These are phyloP conservation scores for Aethina tumida DNA, from an alignment of 1,140 invertebrate genomes.

Conservation along the genomic window DNA sequence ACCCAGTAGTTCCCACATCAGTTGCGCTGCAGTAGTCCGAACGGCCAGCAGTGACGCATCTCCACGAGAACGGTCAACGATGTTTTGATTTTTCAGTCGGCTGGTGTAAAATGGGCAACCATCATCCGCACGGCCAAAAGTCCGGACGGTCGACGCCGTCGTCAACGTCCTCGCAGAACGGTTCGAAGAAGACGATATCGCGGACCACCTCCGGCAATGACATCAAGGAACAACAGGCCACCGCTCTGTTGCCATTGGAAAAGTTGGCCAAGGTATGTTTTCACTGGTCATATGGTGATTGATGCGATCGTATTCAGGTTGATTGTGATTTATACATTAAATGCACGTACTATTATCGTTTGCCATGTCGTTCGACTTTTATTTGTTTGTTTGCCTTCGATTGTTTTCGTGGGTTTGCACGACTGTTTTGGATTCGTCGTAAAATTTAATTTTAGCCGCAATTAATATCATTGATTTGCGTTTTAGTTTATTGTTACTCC, in stretches of 20 bases:
- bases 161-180: conserved; percentile 12
- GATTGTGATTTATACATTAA: conserved; percentile 11
- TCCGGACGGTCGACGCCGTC: conserved; percentile 20
- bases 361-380: conserved; percentile 4
- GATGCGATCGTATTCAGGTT: conserved; percentile 4
- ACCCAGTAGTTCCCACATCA: too few relatives aligned
- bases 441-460: too few relatives aligned
- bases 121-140: conserved; percentile 22
- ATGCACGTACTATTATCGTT: conserved; percentile 11
- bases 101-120: conserved; percentile 23
- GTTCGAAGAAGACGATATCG: conserved; percentile 33
- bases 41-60: too few relatives aligned
- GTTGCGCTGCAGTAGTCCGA: too few relatives aligned
- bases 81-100: too few relatives aligned
- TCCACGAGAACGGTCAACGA: too few relatives aligned
- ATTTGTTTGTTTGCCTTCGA: conserved; percentile 9
- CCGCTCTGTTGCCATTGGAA: conserved; percentile 56
- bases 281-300: conserved; percentile 16
- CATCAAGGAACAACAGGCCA: conserved; percentile 43
- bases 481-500: too few relatives aligned
- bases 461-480: too few relatives aligned
- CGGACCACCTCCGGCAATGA: conserved; percentile 50
- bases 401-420: conserved; percentile 13
- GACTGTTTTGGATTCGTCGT: conserved; percentile 12
- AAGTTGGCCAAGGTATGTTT: conserved; percentile 53